Evolutionary conservation across 2,113 vertebrate species (phyloP).

Genomic region (Aspiorhynchus laticeps): DNA sequence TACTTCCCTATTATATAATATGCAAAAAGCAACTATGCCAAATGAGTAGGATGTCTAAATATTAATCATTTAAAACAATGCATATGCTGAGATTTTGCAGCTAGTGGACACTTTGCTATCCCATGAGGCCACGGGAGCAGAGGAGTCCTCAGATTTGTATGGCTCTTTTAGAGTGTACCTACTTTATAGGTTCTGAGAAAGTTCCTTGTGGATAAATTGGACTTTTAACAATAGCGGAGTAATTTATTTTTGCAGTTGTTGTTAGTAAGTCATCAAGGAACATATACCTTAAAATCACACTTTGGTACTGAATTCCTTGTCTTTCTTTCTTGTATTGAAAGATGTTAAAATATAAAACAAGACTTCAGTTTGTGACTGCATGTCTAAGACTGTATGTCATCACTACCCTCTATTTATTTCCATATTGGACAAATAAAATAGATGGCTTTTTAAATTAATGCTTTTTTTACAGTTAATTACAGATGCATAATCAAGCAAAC

Average conservation of each 20-base stretch:
- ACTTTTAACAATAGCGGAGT: neutral
- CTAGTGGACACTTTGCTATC: neutral
- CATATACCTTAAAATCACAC: neutral
- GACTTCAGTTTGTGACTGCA: neutral
- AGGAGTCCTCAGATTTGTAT: neutral
- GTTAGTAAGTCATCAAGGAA: neutral
- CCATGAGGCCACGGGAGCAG: neutral
- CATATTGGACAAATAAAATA: conserved; percentile 20
- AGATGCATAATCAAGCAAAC: neutral
- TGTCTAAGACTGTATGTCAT: neutral
- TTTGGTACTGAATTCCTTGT: neutral
- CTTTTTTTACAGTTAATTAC: neutral
- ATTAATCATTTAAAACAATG: neutral
- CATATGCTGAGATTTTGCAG: neutral
- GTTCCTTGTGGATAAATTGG: neutral
- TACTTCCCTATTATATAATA: neutral
- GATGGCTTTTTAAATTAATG: neutral
- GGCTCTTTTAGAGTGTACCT: neutral
- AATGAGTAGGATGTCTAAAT: neutral
- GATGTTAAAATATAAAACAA: neutral
- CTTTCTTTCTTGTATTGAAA: neutral
- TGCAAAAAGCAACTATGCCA: neutral
- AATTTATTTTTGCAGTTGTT: neutral
- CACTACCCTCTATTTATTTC: neutral
- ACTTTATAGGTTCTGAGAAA: neutral